Evolutionary conservation across 2,888 invertebrate genomes (phyloP), one percentile per base, ranked within the genome.

Genomic region (Eledone cirrhosa): DNA sequence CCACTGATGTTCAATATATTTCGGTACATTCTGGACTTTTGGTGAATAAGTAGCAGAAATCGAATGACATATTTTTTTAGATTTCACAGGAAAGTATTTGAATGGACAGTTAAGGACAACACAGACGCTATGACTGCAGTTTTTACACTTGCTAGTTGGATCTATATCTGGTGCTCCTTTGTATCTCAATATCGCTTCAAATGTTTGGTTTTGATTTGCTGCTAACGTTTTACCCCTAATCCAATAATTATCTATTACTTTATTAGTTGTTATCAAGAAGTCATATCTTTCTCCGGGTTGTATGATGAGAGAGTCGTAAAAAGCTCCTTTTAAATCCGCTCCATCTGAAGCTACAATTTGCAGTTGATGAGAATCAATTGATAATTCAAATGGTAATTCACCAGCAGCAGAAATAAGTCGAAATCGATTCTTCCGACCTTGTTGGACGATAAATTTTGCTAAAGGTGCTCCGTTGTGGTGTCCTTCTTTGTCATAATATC

Each of bases 251-350:
- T 77, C 83, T 1, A 81, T 79, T 1, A 63, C 31, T 69, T 84
- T 78, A 69, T 84, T 81, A 14, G 88, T 84, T 14, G 63, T 77
- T 0, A 89, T 65, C 14, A 84, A 79, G 74, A 89, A 84, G 79
- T 88, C 88, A 75, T 81, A 83, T 33, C 86, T 81, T 80, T 88
- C 88, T 0, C 88, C 88, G 16, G 85, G 82, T 79, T 85, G 83
- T 33, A 87, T 81, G 13, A 85, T 80, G 31, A 88, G 48, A 2
- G 80, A 83, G 29, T 87, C 85, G 1, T 83, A 83, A 4, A 29
- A 76, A 2, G 83, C 53, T 0, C 85, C 85, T 78, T 82, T 81
- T 14, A 87, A 67, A 16, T 86, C 85, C 63, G 81, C 82, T 14
- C 87, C 86, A 65, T 88, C 88, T 0, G 83, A 78, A 3, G 86